These are phyloP conservation scores for Charanyca ferruginea DNA, from an alignment of 2,888 invertebrate genomes.

Conservation along the genomic window DNA sequence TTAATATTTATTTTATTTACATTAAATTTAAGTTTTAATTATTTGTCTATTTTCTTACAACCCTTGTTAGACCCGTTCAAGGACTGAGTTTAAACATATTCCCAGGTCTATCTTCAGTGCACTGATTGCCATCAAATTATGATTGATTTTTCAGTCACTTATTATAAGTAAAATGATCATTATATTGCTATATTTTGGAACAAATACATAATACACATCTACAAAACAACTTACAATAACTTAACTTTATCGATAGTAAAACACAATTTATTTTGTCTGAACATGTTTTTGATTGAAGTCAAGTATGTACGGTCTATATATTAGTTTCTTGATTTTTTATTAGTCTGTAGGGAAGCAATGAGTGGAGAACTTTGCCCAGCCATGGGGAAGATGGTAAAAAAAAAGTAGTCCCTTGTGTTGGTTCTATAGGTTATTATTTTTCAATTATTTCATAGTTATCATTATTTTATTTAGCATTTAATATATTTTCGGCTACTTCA, in stretches of 20 bases:
- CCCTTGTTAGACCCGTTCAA: neutral
- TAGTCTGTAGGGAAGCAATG: no score
- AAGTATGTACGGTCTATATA: neutral
- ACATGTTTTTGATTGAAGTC: neutral
- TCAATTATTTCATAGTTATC: no score
- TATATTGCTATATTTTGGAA: neutral
- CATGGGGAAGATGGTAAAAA: no score
- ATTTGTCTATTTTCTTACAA: neutral
- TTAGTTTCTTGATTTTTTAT: neutral
- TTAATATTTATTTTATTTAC: slow-evolving; percentile 8
- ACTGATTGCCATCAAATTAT: no score
- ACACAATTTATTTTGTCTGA: neutral
- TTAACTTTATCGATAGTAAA: neutral
- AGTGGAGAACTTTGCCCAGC: no score
- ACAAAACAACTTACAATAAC: neutral
- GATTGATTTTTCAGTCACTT: neutral
- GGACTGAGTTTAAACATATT: neutral
- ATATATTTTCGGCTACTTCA: no score
- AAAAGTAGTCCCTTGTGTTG: no score
- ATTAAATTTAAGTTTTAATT: neutral
- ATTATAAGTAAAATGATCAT: neutral
- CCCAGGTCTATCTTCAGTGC: neutral
- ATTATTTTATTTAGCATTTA: no score
- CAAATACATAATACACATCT: neutral
- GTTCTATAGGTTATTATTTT: no score